A percentile compares a stretch with the other conserved stretches of the same genome.
phyloP scores from a whole-genome alignment of 2,888 invertebrate genomes.

The Drosophila neotestacea region DNA sequence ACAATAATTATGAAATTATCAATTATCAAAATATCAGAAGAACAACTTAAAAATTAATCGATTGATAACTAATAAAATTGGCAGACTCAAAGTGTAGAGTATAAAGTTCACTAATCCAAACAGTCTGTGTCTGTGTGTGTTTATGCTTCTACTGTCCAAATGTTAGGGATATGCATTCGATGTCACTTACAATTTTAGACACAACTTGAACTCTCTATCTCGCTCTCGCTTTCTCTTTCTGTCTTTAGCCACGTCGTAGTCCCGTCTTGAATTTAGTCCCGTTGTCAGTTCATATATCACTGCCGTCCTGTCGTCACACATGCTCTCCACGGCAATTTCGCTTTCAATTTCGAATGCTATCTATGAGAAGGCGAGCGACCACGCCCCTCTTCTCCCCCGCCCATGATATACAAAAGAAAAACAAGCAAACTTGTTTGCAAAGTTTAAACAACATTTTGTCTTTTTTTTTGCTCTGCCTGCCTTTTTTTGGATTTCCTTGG shows the following conservation, averaged over 20 bases:
- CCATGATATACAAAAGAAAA: slow-evolving; percentile 32
- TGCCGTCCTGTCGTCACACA: slow-evolving; percentile 73
- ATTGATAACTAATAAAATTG: slow-evolving; percentile 2
- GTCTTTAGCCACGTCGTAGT: not conserved
- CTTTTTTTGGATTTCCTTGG: slow-evolving; percentile 47
- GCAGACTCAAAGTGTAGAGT: not conserved
- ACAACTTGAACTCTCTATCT: slow-evolving; percentile 25
- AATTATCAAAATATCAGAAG: not conserved
- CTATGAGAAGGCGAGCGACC: slow-evolving; percentile 65
- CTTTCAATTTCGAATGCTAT: slow-evolving; percentile 82
- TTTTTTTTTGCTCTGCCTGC: slow-evolving; percentile 6
- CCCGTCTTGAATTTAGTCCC: slow-evolving; percentile 42
- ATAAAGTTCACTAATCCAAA: slow-evolving; percentile 10
- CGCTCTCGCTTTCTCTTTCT: not conserved
- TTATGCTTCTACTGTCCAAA: slow-evolving; percentile 9
- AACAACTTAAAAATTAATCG: not conserved
- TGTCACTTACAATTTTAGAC: slow-evolving; percentile 62
- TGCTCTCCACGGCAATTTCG: slow-evolving; percentile 79
- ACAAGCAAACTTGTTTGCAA: slow-evolving; percentile 78
- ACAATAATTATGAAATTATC: too few species aligned
- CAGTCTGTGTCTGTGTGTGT: slow-evolving; percentile 6
- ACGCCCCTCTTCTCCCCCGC: slow-evolving; percentile 24
- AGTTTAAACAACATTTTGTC: slow-evolving; percentile 80
- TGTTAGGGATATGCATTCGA: slow-evolving; percentile 46
- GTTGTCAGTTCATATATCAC: slow-evolving; percentile 81